A percentile compares a stretch with the other conserved stretches of the same genome.
Evolutionary conservation across 1,140 invertebrate genomes (phyloP).

Genomic region (Lanistes nyassanus): DNA sequence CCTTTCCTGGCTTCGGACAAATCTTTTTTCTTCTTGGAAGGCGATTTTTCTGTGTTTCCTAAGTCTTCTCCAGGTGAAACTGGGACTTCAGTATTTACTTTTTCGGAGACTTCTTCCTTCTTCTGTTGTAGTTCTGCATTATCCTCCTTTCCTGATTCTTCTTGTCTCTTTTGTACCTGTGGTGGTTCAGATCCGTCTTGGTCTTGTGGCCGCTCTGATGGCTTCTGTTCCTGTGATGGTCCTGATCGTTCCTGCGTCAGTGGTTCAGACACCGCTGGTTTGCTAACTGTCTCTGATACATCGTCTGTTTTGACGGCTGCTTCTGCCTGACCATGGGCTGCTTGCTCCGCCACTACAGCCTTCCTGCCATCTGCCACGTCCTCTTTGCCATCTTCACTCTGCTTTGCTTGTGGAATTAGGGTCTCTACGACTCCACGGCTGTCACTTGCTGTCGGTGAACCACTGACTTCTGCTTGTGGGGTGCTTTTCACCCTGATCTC

Average conservation of each 20-base stretch:
- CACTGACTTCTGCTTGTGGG: neutral
- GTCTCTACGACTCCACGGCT: neutral
- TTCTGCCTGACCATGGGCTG: neutral
- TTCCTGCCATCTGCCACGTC: conserved; percentile 4
- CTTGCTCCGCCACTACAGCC: neutral
- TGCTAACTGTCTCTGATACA: neutral
- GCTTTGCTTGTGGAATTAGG: neutral
- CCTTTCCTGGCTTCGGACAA: conserved; percentile 22
- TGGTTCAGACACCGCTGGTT: neutral
- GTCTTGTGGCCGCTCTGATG: neutral
- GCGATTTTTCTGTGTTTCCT: conserved; percentile 23
- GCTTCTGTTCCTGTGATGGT: neutral
- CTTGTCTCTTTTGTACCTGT: neutral
- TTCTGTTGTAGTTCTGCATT: conserved; percentile 18
- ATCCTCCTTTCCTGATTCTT: conserved; percentile 12
- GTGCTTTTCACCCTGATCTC: conserved; percentile 13
- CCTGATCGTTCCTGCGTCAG: neutral
- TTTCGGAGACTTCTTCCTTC: neutral
- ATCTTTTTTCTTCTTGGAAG: conserved; percentile 25
- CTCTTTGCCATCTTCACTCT: neutral
- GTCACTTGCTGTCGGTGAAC: neutral
- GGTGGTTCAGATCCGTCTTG: neutral
- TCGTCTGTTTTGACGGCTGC: neutral
- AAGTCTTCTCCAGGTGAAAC: conserved; percentile 7
- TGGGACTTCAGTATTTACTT: conserved; percentile 14